Conservation (phyloP, 1,140 invertebrate species). For the Drosophila ohnishii region DNA sequence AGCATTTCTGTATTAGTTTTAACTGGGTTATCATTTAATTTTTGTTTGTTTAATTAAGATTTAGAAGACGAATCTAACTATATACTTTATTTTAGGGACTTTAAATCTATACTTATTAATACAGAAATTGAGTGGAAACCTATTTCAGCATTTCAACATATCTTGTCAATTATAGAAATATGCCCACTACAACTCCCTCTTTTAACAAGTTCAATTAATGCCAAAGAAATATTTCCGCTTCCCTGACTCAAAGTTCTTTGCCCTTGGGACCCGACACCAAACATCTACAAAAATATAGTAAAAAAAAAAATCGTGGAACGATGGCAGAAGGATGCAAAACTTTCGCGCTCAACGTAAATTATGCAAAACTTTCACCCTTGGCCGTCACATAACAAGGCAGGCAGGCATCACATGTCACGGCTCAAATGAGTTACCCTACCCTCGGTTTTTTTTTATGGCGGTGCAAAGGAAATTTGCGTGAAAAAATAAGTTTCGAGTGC, state of each 20-base stretch:
- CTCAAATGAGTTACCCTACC: slow-evolving; percentile 64
- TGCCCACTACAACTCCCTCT: neutral
- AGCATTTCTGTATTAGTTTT: too few relatives aligned
- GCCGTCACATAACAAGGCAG: slow-evolving; percentile 60
- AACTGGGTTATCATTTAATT: too few relatives aligned
- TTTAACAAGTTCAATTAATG: slow-evolving; percentile 57
- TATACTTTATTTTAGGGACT: too few relatives aligned
- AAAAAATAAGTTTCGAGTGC: slow-evolving; percentile 56
- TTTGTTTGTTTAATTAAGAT: too few relatives aligned
- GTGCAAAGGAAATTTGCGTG: slow-evolving; percentile 38
- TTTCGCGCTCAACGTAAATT: slow-evolving; percentile 68
- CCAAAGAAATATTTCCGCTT: slow-evolving; percentile 14
- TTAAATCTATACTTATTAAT: too few relatives aligned
- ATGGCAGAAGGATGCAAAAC: slow-evolving; percentile 38
- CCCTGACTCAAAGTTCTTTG: neutral
- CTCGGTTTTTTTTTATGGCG: slow-evolving; percentile 22
- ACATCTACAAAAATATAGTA: neutral
- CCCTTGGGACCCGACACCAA: slow-evolving; percentile 17
- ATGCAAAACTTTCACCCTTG: slow-evolving; percentile 71
- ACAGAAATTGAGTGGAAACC: too few relatives aligned
- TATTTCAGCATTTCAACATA: slow-evolving; percentile 2
- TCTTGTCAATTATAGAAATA: neutral
- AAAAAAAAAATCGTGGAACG: slow-evolving; percentile 18
- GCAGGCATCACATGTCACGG: slow-evolving; percentile 61
- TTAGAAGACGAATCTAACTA: too few relatives aligned